Evolutionary conservation across 2,888 invertebrate genomes (phyloP).

Genomic region (Neria commutata): DNA sequence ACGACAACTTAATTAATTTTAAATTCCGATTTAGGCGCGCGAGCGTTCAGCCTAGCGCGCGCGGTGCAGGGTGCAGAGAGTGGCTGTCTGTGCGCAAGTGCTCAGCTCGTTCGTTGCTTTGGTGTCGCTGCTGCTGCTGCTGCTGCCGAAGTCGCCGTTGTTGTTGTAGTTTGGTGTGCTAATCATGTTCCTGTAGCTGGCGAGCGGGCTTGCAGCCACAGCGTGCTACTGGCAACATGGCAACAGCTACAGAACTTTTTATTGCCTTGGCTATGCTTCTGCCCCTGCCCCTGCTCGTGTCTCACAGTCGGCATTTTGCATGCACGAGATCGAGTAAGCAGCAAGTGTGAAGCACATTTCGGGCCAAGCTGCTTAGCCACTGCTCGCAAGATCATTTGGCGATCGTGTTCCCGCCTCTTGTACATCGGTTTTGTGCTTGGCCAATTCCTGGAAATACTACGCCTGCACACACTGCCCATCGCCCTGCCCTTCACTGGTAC

Average conservation of each 20-base stretch:
- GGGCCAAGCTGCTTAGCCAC: too few species aligned
- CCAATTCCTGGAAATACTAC: conserved; percentile 33
- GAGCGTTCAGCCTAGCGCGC: neutral
- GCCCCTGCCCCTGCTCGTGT: conserved; percentile 5
- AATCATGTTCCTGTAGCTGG: conserved; percentile 29
- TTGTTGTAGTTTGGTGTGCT: conserved; percentile 20
- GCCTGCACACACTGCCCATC: neutral
- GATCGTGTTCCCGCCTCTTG: too few species aligned
- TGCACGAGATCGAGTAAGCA: neutral
- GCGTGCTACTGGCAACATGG: too few species aligned
- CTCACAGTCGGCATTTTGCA: conserved; percentile 1
- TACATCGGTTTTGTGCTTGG: too few species aligned
- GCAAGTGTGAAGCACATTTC: neutral
- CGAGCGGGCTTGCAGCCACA: neutral
- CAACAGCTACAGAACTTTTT: neutral
- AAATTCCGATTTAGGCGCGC: conserved; percentile 55
- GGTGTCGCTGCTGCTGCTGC: too few species aligned
- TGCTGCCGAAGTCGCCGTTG: too few species aligned
- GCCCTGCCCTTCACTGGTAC: neutral
- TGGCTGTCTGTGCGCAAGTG: neutral
- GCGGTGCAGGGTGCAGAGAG: too few species aligned
- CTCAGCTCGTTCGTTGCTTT: neutral
- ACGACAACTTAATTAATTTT: conserved; percentile 62
- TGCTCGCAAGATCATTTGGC: too few species aligned
- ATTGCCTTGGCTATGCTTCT: neutral